A percentile compares a stretch with the other conserved stretches of the same genome.
These are phyloP conservation scores for Cossypha dichroa DNA, from an alignment of 2,797 vertebrate genomes.

Conservation along the genomic window DNA sequence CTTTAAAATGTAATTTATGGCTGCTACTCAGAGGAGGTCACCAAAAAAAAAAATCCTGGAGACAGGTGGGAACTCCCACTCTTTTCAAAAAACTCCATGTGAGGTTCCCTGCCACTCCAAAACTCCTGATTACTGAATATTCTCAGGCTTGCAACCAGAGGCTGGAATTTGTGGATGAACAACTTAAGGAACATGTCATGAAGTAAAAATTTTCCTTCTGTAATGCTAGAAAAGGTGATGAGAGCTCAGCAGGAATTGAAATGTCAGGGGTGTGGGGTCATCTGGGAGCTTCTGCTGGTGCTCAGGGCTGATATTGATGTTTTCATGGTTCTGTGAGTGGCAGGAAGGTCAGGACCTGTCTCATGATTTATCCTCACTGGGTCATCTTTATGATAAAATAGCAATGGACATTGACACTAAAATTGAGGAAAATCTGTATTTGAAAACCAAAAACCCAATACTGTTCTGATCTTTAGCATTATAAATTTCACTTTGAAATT, in stretches of 20 bases:
- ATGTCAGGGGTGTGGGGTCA: neutral
- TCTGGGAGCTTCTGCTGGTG: neutral
- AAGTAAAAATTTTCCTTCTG: neutral
- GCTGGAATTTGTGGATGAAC: neutral
- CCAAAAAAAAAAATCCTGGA: neutral
- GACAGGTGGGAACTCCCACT: neutral
- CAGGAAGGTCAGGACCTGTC: neutral
- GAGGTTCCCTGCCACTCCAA: neutral
- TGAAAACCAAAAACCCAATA: neutral
- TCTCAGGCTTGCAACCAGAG: neutral
- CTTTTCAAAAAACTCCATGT: neutral
- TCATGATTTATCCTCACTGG: neutral
- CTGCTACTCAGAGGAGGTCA: neutral
- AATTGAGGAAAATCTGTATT: neutral
- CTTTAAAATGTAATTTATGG: neutral
- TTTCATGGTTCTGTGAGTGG: neutral
- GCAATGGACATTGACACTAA: neutral
- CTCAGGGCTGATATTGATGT: neutral
- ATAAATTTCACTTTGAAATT: neutral
- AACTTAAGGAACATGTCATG: neutral
- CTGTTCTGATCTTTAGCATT: neutral
- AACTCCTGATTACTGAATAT: neutral
- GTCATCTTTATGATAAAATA: neutral
- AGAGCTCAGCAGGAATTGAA: neutral
- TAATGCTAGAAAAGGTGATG: neutral